Base-by-base conservation (phyloP, 2,888 invertebrate species). In the Pherbina coryleti region DNA sequence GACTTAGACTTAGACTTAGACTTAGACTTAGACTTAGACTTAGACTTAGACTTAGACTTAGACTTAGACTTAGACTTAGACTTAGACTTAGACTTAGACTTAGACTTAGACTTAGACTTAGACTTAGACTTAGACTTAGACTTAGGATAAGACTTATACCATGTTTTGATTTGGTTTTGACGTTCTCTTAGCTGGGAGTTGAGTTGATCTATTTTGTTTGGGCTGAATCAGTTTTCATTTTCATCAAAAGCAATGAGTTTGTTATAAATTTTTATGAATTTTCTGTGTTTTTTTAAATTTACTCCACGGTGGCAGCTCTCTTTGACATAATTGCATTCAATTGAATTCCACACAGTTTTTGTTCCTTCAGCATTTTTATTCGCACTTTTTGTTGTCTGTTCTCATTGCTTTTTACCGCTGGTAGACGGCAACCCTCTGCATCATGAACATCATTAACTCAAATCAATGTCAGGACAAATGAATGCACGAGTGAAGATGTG, bases 401-500 rank as follows among this genome's bases (percentile, higher is more conserved):
- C 37, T 66, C n/a, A 8, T 44, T 8, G 19, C 4, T 37, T 67
- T 67, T 37, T n/a, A 34, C 37, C 3, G n/a, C 11, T 67, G n/a
- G 67, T 2, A 67, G 11, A 44, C 3, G n/a, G 44, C 37, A 66
- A 37, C 19, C 67, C 19, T 67, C 22, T 67, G n/a, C 17, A 67
- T 34, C 37, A 44, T 44, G 37, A 67, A 60, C 75, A 78, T 78
- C 75, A 78, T 78, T 78, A 75, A 74, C 78, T 75, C 75, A 78
- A 78, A 78, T 78, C 78, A 78, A 78, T 67, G 75, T 75, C 75
- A 78, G 78, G 64, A 70, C 53, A 44, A 17, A 60, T 60, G 53
- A 75, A 64, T 66, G 71, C 78, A 75, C 64, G 78, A 70, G 22
- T 64, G 64, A 19, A 22, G 74, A 67, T 62, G 25, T 57, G 49